Conservation (phyloP, 2,797 vertebrate genomes). For the Gymnocypris eckloni region DNA sequence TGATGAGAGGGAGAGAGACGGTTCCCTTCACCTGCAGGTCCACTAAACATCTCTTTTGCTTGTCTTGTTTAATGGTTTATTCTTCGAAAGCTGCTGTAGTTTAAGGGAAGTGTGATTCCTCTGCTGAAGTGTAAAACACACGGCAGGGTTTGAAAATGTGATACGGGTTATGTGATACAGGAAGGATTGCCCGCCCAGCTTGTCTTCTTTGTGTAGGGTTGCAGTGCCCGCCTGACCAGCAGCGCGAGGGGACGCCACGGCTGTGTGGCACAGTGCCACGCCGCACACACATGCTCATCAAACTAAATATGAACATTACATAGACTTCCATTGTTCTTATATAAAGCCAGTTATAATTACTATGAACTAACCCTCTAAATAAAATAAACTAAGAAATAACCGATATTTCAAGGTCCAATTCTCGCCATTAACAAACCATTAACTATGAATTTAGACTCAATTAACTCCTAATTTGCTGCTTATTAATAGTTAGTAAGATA, state of each 20-base stretch:
- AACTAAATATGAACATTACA: neutral
- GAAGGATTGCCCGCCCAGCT: slow-evolving; percentile 72
- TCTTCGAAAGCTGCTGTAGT: neutral
- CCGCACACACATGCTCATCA: slow-evolving; percentile 1
- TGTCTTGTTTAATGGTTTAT: neutral
- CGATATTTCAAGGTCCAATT: neutral
- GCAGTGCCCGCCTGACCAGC: slow-evolving; percentile 65
- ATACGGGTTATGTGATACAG: slow-evolving; percentile 72
- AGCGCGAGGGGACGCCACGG: slow-evolving; percentile 69
- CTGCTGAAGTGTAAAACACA: slow-evolving; percentile 69
- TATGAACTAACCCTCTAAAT: neutral
- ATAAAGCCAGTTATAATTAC: neutral
- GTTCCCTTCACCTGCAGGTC: slow-evolving; percentile 45
- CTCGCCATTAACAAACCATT: neutral
- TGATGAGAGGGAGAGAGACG: slow-evolving; percentile 61
- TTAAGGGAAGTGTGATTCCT: slow-evolving; percentile 67
- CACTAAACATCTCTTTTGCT: slow-evolving; percentile 27
- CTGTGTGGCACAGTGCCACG: slow-evolving; percentile 73
- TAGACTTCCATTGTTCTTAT: neutral
- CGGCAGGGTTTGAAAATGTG: slow-evolving; percentile 70
- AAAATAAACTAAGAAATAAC: neutral
- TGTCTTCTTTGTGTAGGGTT: slow-evolving; percentile 76
- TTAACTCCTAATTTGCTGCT: neutral
- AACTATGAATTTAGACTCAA: neutral
- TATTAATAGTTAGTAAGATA: neutral